Evolutionary conservation across 2,113 vertebrate species (phyloP), one percentile per base, ranked within the genome.

Genomic region (Lagenorhynchus albirostris): DNA sequence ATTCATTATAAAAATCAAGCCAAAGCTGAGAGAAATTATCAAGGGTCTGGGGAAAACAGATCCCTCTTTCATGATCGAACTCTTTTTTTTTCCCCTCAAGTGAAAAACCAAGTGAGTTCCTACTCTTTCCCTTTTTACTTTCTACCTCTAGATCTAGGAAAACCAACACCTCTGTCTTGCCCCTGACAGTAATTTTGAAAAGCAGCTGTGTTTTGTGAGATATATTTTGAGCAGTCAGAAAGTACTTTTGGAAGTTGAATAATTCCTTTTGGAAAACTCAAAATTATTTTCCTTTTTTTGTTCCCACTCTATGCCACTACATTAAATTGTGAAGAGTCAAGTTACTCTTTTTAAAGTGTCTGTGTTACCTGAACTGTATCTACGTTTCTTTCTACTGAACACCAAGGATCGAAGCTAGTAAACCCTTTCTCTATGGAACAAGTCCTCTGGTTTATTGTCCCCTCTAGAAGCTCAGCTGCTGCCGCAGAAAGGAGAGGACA

Each of bases 1-100:
- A 4, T 90, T 98, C 84, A 73, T 95, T 98, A 96, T 91, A 85
- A 96, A 98, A 98, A 97, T 97, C 92, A 97, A 97, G 44, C 20
- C 97, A 53, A 83, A 89, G 70, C 73, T 95, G 31, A 86, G 47
- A 95, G 92, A 96, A 98, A 97, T 96, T 94, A 97, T 20, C 95
- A 71, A 68, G 65, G 25, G 67, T 91, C 97, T 96, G 83, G 87
- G 47, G 60, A 98, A 97, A 96, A 71, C 93, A 98, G 82, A 97
- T 31, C 47, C 41, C 77, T 96, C 67, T 92, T 95, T 97, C 97
- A 97, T 82, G 79, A 87, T 98, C 93, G 74, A 95, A 50, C 93
- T 65, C 47, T 65, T 62, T 80, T 96, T 86, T 68, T 74, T 1
- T 0, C 95, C 96, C 76, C 73, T 81, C 29, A 92, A 60, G 74